A percentile compares a stretch with the other conserved stretches of the same genome.
phyloP scores from a whole-genome alignment of 2,113 vertebrate genomes.

The Maylandia zebra region DNA sequence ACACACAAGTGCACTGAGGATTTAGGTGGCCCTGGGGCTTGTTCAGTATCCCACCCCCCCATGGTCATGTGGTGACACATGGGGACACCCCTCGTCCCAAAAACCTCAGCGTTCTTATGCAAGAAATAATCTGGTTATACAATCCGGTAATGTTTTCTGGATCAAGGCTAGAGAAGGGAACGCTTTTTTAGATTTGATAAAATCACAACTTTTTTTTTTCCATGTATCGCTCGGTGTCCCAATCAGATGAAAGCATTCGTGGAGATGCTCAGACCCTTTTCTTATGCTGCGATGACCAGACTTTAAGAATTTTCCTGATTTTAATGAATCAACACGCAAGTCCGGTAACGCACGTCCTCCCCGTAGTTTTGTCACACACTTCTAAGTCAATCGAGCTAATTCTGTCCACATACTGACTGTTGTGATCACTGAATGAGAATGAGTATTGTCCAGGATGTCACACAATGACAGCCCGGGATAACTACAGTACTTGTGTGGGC shows the following conservation, averaged over 20 bases:
- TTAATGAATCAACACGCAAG: neutral
- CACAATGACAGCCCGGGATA: neutral
- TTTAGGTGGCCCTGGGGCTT: neutral
- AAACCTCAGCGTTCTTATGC: conserved; percentile 14
- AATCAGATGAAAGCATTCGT: neutral
- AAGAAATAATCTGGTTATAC: conserved; percentile 51
- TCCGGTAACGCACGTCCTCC: neutral
- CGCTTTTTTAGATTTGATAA: neutral
- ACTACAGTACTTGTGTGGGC: neutral
- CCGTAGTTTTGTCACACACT: neutral
- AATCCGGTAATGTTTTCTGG: neutral
- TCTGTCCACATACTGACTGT: conserved; percentile 4
- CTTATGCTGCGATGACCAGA: neutral
- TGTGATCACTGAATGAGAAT: neutral
- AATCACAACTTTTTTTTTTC: neutral
- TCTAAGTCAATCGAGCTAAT: neutral
- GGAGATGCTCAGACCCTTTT: neutral
- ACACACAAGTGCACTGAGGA: neutral
- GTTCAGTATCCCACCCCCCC: neutral
- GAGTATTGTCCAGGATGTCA: neutral
- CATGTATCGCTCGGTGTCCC: neutral
- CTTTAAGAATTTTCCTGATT: neutral
- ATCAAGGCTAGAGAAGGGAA: neutral
- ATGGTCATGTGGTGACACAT: neutral
- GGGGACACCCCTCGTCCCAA: neutral